Evolutionary conservation across 2,888 invertebrate species (phyloP).

Genomic region (Standfussiana lucernea): DNA sequence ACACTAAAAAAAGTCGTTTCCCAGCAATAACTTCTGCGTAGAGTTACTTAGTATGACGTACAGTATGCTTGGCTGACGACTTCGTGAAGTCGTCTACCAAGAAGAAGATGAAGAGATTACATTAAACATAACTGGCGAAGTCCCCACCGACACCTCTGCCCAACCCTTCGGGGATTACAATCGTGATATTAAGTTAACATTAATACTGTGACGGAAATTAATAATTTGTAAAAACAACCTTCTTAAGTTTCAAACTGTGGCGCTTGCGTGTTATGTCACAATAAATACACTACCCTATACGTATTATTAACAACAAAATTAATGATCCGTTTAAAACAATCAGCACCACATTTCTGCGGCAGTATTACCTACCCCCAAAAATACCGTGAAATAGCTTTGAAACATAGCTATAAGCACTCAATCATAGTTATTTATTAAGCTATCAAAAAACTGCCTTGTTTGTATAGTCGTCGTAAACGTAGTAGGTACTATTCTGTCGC

Average conservation of each 20-base stretch:
- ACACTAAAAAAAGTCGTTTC: too few species aligned
- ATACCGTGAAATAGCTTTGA: conserved; percentile 20
- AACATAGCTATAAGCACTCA: conserved; percentile 15
- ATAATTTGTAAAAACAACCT: conserved; percentile 3
- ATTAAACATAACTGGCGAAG: too few species aligned
- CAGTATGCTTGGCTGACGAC: too few species aligned
- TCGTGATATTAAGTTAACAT: neutral
- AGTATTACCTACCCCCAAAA: conserved; percentile 2
- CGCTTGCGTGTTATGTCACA: conserved; percentile 18
- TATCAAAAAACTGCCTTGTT: conserved; percentile 1
- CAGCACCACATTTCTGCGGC: neutral
- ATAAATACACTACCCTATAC: conserved; percentile 2
- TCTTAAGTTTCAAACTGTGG: neutral
- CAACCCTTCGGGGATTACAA: neutral
- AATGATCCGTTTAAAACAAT: conserved; percentile 14
- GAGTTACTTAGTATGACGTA: too few species aligned
- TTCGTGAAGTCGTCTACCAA: too few species aligned
- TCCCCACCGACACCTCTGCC: neutral
- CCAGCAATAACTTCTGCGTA: too few species aligned
- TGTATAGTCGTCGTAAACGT: too few species aligned
- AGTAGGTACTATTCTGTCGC: neutral
- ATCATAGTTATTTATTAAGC: conserved; percentile 1
- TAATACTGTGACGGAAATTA: conserved; percentile 25
- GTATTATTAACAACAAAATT: conserved; percentile 27
- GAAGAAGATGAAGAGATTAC: too few species aligned